Conservation (phyloP, 2,888 invertebrate genomes). For the Cosmorhoe ocellata region DNA sequence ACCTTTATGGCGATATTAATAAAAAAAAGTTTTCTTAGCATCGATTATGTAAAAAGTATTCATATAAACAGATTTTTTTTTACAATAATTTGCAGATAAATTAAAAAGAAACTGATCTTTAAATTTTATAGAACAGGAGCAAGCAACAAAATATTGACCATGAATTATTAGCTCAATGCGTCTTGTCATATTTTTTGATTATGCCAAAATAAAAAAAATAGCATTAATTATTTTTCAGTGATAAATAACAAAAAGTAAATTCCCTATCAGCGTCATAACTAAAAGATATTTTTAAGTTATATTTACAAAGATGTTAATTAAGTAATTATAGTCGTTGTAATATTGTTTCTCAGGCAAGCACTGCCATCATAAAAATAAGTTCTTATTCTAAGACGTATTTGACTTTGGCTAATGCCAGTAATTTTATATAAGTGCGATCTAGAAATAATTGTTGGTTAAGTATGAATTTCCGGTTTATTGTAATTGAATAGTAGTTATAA, state of each 20-base stretch:
- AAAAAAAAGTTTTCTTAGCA: no score
- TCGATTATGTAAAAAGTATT: no score
- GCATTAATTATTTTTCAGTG: no score
- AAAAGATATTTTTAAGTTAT: not conserved
- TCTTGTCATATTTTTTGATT: no score
- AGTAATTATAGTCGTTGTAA: slow-evolving; percentile 31
- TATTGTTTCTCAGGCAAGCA: slow-evolving; percentile 8
- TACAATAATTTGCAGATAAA: no score
- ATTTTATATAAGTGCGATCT: not conserved
- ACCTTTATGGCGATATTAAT: no score
- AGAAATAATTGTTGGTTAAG: slow-evolving; percentile 9
- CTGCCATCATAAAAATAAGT: slow-evolving; percentile 4
- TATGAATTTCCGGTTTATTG: slow-evolving; percentile 7
- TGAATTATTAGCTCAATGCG: no score
- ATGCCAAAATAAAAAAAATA: no score
- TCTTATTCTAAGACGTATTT: slow-evolving; percentile 3
- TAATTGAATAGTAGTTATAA: not conserved
- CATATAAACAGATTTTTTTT: no score
- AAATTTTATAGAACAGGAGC: not conserved
- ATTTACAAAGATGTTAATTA: slow-evolving; percentile 21
- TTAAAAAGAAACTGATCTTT: no score
- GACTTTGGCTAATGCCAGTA: slow-evolving; percentile 7
- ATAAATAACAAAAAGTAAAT: not conserved
- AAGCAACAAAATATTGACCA: not conserved
- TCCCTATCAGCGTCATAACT: not conserved